Percentiles rank a stretch among this genome's conserved stretches.
Evolutionary conservation across 2,888 invertebrate species (phyloP).

Genomic region (Mechanitis mazaeus): DNA sequence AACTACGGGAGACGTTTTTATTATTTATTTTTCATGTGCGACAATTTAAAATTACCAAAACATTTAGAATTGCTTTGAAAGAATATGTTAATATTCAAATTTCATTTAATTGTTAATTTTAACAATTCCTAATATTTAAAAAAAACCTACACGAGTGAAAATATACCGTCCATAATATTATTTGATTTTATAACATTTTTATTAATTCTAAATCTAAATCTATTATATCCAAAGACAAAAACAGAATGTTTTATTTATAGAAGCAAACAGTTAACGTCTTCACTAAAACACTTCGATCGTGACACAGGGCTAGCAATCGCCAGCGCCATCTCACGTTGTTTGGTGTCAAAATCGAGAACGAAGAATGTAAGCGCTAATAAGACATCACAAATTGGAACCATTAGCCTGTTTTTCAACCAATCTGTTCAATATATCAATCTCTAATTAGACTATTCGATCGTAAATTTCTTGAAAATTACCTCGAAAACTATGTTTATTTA

Average conservation of each 20-base stretch:
- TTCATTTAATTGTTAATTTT: too few species aligned
- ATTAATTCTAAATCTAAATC: background rate
- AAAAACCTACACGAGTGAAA: background rate
- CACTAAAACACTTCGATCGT: slow-evolving; percentile 38
- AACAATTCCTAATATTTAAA: background rate
- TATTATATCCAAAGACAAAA: background rate
- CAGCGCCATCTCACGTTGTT: slow-evolving; percentile 60
- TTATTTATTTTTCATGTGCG: slow-evolving; percentile 16
- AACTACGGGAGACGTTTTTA: slow-evolving; percentile 42
- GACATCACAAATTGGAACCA: slow-evolving; percentile 54
- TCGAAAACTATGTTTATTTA: slow-evolving; percentile 2
- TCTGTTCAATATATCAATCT: slow-evolving; percentile 39
- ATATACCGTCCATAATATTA: too few species aligned
- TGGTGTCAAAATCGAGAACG: slow-evolving; percentile 53
- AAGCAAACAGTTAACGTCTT: slow-evolving; percentile 12
- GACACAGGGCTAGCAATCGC: slow-evolving; percentile 46
- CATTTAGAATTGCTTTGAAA: too few species aligned
- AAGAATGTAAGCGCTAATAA: slow-evolving; percentile 43
- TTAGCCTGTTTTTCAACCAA: slow-evolving; percentile 46
- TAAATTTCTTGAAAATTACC: slow-evolving; percentile 7
- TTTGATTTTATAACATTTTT: too few species aligned
- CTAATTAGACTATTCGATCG: slow-evolving; percentile 46
- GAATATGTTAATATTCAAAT: too few species aligned
- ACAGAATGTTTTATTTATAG: slow-evolving; percentile 4
- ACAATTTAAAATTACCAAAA: background rate